A percentile compares a stretch with the other conserved stretches of the same genome.
These are phyloP conservation scores for Amphiprion ocellaris DNA, from an alignment of 2,113 vertebrate genomes.

Conservation along the genomic window DNA sequence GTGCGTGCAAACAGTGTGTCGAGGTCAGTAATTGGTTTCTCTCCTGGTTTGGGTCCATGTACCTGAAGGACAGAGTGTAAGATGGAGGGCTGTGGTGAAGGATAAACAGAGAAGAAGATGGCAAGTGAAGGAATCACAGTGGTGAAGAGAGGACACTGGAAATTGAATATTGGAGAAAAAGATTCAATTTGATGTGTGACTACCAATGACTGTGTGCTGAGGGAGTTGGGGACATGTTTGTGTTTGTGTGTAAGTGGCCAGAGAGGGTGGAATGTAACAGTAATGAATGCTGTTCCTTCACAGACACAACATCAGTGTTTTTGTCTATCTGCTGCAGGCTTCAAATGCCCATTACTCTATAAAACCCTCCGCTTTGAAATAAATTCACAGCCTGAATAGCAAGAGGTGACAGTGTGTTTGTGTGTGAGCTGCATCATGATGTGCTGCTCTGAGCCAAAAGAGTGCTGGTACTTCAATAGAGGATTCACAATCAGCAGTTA, in stretches of 20 bases:
- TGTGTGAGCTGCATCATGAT: slow-evolving; percentile 55
- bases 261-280: neutral
- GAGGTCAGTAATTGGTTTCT: slow-evolving; percentile 62
- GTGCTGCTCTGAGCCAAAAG: slow-evolving; percentile 25
- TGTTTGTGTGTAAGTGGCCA: neutral
- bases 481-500: slow-evolving; percentile 21
- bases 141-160: slow-evolving; percentile 31
- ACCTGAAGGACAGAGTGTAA: slow-evolving; percentile 32
- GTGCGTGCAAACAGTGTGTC: neutral
- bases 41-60: slow-evolving; percentile 32
- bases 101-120: slow-evolving; percentile 7
- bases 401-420: slow-evolving; percentile 19
- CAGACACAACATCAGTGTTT: slow-evolving; percentile 25
- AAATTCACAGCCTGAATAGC: slow-evolving; percentile 25
- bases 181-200: slow-evolving; percentile 25
- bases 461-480: slow-evolving; percentile 22
- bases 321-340: slow-evolving; percentile 18
- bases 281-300: slow-evolving; percentile 16
- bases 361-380: slow-evolving; percentile 24
- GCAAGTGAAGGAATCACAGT: slow-evolving; percentile 7
- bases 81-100: slow-evolving; percentile 21
- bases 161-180: slow-evolving; percentile 49
- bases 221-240: neutral
- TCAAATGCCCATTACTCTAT: slow-evolving; percentile 16
- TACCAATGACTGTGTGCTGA: slow-evolving; percentile 7